Evolutionary conservation across 2,113 vertebrate genomes (phyloP).

Genomic region (Gnathonemus echidnorhynchus): DNA sequence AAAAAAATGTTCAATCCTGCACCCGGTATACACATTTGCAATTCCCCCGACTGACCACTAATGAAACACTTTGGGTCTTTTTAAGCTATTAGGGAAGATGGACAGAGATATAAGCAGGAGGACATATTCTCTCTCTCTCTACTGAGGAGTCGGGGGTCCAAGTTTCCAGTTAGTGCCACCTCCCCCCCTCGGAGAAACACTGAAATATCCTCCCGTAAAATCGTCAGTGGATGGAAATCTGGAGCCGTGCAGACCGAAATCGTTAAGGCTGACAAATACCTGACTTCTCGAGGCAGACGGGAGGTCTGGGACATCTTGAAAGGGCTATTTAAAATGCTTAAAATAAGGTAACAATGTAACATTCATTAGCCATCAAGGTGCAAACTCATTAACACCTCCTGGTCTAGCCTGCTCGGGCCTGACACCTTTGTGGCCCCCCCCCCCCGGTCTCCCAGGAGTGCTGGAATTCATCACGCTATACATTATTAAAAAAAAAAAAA

Average conservation of each 20-base stretch:
- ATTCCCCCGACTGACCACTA: neutral
- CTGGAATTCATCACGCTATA: neutral
- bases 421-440: neutral
- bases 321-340: neutral
- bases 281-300: neutral
- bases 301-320: neutral
- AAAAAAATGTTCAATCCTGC: neutral
- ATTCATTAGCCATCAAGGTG: constrained; percentile 4
- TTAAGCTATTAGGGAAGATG: neutral
- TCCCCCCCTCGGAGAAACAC: neutral
- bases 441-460: neutral
- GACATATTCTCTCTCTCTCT: neutral
- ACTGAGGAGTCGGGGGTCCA: neutral
- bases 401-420: neutral
- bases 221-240: neutral
- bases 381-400: neutral
- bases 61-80: neutral
- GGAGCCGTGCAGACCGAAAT: neutral
- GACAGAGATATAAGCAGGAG: neutral
- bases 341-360: neutral
- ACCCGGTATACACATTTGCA: neutral
- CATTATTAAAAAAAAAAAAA: neutral
- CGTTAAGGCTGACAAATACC: neutral
- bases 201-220: neutral
- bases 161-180: neutral